Conservation (phyloP, 1,140 invertebrate species). For the Patella vulgata region DNA sequence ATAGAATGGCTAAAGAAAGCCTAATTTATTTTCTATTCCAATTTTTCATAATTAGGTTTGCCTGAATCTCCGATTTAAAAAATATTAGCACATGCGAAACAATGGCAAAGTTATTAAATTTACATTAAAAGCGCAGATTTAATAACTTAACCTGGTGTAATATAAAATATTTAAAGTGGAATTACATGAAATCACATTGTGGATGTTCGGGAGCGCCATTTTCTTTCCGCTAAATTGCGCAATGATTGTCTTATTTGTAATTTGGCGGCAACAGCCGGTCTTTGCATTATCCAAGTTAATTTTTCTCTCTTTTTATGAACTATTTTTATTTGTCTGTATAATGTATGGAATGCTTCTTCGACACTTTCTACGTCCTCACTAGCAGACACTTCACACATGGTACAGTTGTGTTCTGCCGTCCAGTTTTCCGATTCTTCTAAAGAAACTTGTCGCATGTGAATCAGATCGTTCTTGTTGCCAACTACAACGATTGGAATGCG, state of each 20-base stretch:
- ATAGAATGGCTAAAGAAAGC: too few species aligned
- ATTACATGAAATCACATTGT: too few species aligned
- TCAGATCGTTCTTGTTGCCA: constrained; percentile 94
- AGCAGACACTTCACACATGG: constrained; percentile 53
- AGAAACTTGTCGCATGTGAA: constrained; percentile 45
- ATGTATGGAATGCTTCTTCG: constrained; percentile 36
- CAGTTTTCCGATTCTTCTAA: constrained; percentile 37
- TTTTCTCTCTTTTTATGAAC: constrained; percentile 53
- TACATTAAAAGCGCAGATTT: too few species aligned
- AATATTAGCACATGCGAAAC: too few species aligned
- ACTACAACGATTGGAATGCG: constrained; percentile 96
- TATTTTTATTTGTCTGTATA: constrained; percentile 39
- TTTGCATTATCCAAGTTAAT: constrained; percentile 51
- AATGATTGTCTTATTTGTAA: constrained; percentile 55
- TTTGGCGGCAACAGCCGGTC: constrained; percentile 51
- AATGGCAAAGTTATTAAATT: too few species aligned
- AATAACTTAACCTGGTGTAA: too few species aligned
- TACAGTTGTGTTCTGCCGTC: constrained; percentile 42
- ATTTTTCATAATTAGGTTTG: too few species aligned
- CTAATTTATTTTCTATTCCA: too few species aligned
- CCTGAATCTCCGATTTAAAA: too few species aligned
- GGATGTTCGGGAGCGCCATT: constrained; percentile 50
- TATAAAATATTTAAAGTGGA: too few species aligned
- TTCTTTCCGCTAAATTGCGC: constrained; percentile 50
- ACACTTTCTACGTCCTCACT: constrained; percentile 51